Conservation (phyloP, 2,797 vertebrate species). For the Sebastiscus tertius region DNA sequence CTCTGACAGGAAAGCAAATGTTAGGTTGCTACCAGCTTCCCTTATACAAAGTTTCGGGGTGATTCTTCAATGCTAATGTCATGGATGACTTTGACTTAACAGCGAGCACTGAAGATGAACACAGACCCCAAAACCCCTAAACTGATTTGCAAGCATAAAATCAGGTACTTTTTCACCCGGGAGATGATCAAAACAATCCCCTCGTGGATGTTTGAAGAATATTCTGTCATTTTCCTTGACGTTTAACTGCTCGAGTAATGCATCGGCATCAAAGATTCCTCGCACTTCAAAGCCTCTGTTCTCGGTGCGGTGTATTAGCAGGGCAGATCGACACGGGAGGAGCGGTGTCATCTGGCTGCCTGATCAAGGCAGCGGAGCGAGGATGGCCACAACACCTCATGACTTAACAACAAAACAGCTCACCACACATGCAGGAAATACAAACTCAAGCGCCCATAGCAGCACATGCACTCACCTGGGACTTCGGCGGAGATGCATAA, state of each 20-base stretch:
- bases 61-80: background rate
- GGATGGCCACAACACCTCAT: slow-evolving; percentile 17
- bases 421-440: slow-evolving; percentile 33
- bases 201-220: slow-evolving; percentile 31
- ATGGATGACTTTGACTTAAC: background rate
- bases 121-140: background rate
- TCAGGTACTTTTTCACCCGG: background rate
- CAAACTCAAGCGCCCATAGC: slow-evolving; percentile 13
- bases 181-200: slow-evolving; percentile 50
- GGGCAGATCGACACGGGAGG: background rate
- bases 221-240: slow-evolving; percentile 24
- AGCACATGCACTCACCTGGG: slow-evolving; percentile 60
- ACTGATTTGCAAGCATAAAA: slow-evolving; percentile 34
- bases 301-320: slow-evolving; percentile 6
- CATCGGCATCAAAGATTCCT: slow-evolving; percentile 47
- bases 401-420: slow-evolving; percentile 26
- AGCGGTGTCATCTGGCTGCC: slow-evolving; percentile 18
- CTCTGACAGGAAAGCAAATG: slow-evolving; percentile 9
- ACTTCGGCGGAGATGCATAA: slow-evolving; percentile 68
- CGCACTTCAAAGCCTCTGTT: slow-evolving; percentile 54
- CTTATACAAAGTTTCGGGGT: background rate
- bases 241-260: slow-evolving; percentile 19
- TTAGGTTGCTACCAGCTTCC: background rate
- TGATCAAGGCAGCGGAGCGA: slow-evolving; percentile 35
- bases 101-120: background rate